Evolutionary conservation across 1,140 invertebrate species (phyloP), one percentile per base, ranked within the genome.

Genomic region (Drosophila jambulina): DNA sequence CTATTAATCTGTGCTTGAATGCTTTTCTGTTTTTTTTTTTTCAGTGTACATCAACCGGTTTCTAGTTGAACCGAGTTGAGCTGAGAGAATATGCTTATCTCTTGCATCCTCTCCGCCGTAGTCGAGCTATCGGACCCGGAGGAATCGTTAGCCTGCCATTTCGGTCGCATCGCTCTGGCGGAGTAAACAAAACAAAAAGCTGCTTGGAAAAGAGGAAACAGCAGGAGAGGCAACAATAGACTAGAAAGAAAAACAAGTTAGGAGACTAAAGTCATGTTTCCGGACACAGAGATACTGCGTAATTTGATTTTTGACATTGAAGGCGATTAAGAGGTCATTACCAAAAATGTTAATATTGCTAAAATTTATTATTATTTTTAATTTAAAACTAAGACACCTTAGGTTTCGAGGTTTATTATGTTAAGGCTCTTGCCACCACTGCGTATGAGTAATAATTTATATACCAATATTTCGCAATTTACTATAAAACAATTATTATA

Each of bases 141-240:
- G 85, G 85, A 90, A 85, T 91, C 86, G 85, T 90, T 90, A 90
- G 85, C 78, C 71, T 82, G 72, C 75, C 75, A 82, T 84, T 88
- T 88, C 78, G 77, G 84, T 82, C 68, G 74, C 77, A 88, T 78
- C 70, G 77, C 68, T 62, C 71, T 71, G 71, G 32, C 75, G 71
- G 58, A 51, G 64, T 67, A 81, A 85, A 81, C 78, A 88, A 80
- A 77, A 82, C 83, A 90, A 71, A 80, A 75, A 71, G 63, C 51
- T 54, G 40, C 43, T 43, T 38, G 34, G 51, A 46, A 27, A 61
- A n/a, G 38, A 45, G 62, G 42, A 70, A 76, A 70, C 65, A 65
- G 63, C 38, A 56, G 56, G 49, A 70, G 68, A 49, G 80, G 48
- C 81, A 90, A 85, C 85, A 84, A 88, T 90, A 71, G 82, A 72